Evolutionary conservation across 2,888 invertebrate species (phyloP), one percentile per base, ranked within the genome.

Genomic region (Xestia rhomboidea): DNA sequence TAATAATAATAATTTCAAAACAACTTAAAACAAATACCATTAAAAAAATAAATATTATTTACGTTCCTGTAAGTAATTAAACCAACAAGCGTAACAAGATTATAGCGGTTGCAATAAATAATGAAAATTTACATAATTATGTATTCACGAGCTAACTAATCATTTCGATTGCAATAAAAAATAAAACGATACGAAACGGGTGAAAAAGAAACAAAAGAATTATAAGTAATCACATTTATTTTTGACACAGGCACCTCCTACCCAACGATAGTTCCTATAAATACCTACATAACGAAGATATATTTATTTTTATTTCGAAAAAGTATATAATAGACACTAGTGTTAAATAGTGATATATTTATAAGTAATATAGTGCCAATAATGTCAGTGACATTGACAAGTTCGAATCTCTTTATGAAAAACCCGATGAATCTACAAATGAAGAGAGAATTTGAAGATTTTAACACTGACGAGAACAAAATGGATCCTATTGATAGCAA

Each of bases 251-350:
- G 93, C 95, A 93, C 95, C 95, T 95, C 95, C 95, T 93, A 95
- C 93, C 96, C 96, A 97, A 97, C 97, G 97, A 97, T 96, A 97
- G 97, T 97, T 97, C 97, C 97, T 97, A 97, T 91, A 92, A 96
- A 94, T 97, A 97, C 97, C 97, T 97, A 96, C 92, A 92, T 94
- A 95, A 95, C 92, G 92, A 94, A 96, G 93, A 95, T 91, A 95
- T 95, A 95, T 94, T 94, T 96, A 96, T 96, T 95, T 95, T 96
- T 94, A 93, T 94, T 95, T 95, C 88, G 38, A 87, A 79, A 88
- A 86, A 90, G 89, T 91, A 94, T 93, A 92, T 91, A 87, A 92
- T 93, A 93, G 91, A 93, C 92, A 90, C 85, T 93, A 95, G 92
- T 90, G 88, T 87, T 87, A 88, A 85, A 89, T 91, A 92, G 91